These are phyloP conservation scores for Pantelozetes paolii DNA, from an alignment of 2,888 invertebrate species.

Conservation along the genomic window DNA sequence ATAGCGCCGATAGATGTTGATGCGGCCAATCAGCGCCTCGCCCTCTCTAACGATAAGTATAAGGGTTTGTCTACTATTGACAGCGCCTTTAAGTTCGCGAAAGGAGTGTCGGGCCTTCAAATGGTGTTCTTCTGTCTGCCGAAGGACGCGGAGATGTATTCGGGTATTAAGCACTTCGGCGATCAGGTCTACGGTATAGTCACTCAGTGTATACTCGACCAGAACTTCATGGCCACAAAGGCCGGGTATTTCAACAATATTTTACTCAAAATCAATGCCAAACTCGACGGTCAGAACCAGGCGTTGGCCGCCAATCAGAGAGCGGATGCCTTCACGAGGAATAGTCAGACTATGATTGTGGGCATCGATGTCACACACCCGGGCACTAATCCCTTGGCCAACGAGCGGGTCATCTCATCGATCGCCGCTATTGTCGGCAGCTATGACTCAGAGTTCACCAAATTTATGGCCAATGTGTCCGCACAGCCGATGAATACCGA, in stretches of 20 bases:
- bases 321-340: neutral
- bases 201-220: neutral
- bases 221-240: neutral
- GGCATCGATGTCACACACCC: conserved; percentile 94
- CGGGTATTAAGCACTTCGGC: neutral
- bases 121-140: neutral
- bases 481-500: conserved; percentile 69
- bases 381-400: conserved; percentile 57
- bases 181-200: neutral
- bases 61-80: too few relatives aligned
- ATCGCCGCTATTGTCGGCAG: conserved; percentile 70
- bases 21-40: too few relatives aligned
- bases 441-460: conserved; percentile 57
- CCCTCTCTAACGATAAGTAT: too few relatives aligned
- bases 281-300: neutral
- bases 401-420: conserved; percentile 59
- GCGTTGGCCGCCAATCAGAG: neutral
- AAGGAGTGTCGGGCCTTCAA: neutral
- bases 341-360: conserved; percentile 58
- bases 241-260: neutral
- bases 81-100: too few relatives aligned
- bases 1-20: too few relatives aligned
- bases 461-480: conserved; percentile 56
- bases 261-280: neutral
- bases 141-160: neutral